These are phyloP conservation scores for Amphimallon solstitiale DNA, from an alignment of 2,888 invertebrate species.

Conservation along the genomic window DNA sequence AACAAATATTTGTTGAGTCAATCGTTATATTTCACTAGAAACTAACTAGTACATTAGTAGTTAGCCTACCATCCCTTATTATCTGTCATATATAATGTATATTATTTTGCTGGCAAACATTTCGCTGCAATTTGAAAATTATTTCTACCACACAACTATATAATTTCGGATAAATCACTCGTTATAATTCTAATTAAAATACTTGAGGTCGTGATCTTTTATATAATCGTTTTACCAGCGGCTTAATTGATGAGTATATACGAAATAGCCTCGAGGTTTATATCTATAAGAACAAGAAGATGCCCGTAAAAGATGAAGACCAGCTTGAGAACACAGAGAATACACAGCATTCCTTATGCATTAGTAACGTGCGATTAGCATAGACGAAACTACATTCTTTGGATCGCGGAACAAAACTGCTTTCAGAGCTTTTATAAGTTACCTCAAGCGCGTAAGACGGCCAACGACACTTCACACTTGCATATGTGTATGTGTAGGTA, in stretches of 20 bases:
- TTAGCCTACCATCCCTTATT: not conserved
- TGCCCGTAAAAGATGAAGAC: slow-evolving; percentile 3
- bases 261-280: slow-evolving; percentile 12
- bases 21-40: too few species aligned
- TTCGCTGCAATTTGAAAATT: not conserved
- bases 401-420: slow-evolving; percentile 43
- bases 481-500: too few species aligned
- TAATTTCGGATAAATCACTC: slow-evolving; percentile 35
- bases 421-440: slow-evolving; percentile 4
- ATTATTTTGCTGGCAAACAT: not conserved
- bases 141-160: not conserved
- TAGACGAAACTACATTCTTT: slow-evolving; percentile 45
- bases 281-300: slow-evolving; percentile 23
- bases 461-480: slow-evolving; percentile 18
- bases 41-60: not conserved
- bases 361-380: slow-evolving; percentile 42
- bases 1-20: too few species aligned
- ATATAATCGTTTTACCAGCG: slow-evolving; percentile 19
- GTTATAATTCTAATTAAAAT: slow-evolving; percentile 30
- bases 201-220: slow-evolving; percentile 17
- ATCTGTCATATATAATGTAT: not conserved
- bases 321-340: too few species aligned
- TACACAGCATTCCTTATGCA: slow-evolving; percentile 30
- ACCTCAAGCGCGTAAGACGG: slow-evolving; percentile 11
- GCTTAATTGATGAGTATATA: slow-evolving; percentile 8